Conservation (phyloP, 2,797 vertebrate species). For the Ara ararauna region DNA sequence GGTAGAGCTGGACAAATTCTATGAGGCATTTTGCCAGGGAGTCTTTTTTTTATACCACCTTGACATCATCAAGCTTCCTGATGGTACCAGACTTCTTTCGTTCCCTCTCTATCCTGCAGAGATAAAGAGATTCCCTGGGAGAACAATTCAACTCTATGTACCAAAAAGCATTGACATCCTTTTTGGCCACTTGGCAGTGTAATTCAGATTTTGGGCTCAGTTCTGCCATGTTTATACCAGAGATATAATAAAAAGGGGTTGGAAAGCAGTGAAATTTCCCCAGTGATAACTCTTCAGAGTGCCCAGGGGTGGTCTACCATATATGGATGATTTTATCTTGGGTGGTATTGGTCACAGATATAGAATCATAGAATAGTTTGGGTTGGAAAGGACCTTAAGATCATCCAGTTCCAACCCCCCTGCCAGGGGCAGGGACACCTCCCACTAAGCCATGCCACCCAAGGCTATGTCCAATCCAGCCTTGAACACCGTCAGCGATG, state of each 20-base stretch:
- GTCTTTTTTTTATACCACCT: not conserved
- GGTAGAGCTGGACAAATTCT: not conserved
- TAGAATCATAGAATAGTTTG: too few relatives aligned
- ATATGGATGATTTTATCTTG: not conserved
- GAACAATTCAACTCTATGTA: not conserved
- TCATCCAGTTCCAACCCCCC: too few relatives aligned
- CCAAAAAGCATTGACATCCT: fast-evolving
- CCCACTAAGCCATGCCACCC: too few relatives aligned
- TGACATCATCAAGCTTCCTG: not conserved
- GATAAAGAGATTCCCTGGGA: not conserved
- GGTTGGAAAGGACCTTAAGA: too few relatives aligned
- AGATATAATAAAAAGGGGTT: not conserved
- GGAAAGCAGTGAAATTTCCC: not conserved
- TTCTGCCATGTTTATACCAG: not conserved
- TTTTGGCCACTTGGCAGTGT: not conserved
- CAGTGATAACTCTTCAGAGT: not conserved
- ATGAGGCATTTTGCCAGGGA: not conserved
- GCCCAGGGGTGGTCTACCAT: fast-evolving
- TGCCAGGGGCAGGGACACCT: too few relatives aligned
- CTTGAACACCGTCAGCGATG: too few relatives aligned
- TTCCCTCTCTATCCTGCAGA: not conserved
- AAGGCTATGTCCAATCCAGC: too few relatives aligned
- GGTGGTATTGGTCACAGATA: too few relatives aligned
- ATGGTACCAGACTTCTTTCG: not conserved
- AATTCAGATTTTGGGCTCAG: not conserved